Percentiles rank a stretch among this genome's conserved stretches.
Conservation (phyloP, 2,113 vertebrate genomes). For the Chaetodon auriga region DNA sequence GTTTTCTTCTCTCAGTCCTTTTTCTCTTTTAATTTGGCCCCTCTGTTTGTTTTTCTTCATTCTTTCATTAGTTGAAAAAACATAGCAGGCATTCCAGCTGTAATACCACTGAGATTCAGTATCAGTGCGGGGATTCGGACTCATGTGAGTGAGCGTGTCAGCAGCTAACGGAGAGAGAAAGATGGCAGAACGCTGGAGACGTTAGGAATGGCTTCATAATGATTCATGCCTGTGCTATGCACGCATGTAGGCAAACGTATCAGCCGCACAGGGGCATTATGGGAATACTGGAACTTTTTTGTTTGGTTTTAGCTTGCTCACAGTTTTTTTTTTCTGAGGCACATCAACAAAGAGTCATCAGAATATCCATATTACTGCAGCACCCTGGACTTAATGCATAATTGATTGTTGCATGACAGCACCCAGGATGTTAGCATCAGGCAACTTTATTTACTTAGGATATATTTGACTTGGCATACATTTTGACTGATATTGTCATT, state of each 20-base stretch:
- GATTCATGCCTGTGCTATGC: slow-evolving; percentile 38
- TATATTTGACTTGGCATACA: neutral
- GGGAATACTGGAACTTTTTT: neutral
- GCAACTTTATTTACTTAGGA: neutral
- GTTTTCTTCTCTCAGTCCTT: slow-evolving; percentile 38
- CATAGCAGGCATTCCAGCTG: slow-evolving; percentile 79
- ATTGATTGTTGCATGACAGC: neutral
- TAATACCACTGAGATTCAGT: slow-evolving; percentile 70
- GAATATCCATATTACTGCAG: neutral
- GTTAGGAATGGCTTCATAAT: slow-evolving; percentile 19
- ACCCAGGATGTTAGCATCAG: neutral
- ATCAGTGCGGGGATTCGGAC: slow-evolving; percentile 45
- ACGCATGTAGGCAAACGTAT: neutral
- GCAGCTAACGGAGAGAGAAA: neutral
- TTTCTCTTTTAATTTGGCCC: slow-evolving; percentile 74
- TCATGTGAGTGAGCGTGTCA: slow-evolving; percentile 26
- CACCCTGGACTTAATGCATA: neutral
- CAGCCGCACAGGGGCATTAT: slow-evolving; percentile 3
- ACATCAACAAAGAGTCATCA: neutral
- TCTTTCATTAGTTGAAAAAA: slow-evolving; percentile 82
- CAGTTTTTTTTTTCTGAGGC: neutral
- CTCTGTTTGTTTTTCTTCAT: slow-evolving; percentile 75
- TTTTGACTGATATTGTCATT: neutral
- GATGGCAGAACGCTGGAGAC: slow-evolving; percentile 12
- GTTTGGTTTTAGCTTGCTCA: neutral